Evolutionary conservation across 2,113 vertebrate species (phyloP), one percentile per base, ranked within the genome.

Genomic region (Albula goreensis): DNA sequence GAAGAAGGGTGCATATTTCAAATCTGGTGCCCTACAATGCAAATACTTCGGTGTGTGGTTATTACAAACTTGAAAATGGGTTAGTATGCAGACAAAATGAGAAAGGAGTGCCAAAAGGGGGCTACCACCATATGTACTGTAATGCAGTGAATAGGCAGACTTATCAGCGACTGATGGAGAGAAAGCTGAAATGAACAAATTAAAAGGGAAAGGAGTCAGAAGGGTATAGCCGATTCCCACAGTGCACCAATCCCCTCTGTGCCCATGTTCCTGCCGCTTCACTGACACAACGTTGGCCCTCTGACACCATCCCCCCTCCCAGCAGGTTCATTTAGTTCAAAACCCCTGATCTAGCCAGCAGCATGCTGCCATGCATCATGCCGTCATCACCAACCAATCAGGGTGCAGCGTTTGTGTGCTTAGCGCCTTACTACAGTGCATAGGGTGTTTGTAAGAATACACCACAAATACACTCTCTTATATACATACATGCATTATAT

Each of bases 371-470:
- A 87, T 87, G 51, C 88, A 91, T 85, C 91, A 95, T 93, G 95
- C 91, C 93, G 93, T 95, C 94, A 95, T 91, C 93, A 13, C 4
- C 87, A 91, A 91, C 94, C 94, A 96, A 96, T 95, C 93, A 88
- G 81, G 74, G 80, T 83, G 85, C 88, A 57, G 92, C 86, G 86
- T 87, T 85, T 87, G 70, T 85, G 85, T 88, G 90, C 92, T 93
- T 94, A 93, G 92, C 93, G 91, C 82, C 85, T 25, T 22, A 78
- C 66, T 66, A 53, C 41, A 25, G 10, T 41, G 19, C 49, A 66
- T 52, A 78, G 66, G 50, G 83, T 53, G 60, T n/a, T 3, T 50
- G 60, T 49, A 60, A 78, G 66, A 31, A 15, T 11, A 84, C 48
- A 74, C 13, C 48, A n/a, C 10, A 48, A 48, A 11, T 3, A n/a